Percentiles rank a stretch among this genome's conserved stretches.
These are phyloP conservation scores for Ceriagrion tenellum DNA, from an alignment of 2,888 invertebrate species.

Conservation along the genomic window DNA sequence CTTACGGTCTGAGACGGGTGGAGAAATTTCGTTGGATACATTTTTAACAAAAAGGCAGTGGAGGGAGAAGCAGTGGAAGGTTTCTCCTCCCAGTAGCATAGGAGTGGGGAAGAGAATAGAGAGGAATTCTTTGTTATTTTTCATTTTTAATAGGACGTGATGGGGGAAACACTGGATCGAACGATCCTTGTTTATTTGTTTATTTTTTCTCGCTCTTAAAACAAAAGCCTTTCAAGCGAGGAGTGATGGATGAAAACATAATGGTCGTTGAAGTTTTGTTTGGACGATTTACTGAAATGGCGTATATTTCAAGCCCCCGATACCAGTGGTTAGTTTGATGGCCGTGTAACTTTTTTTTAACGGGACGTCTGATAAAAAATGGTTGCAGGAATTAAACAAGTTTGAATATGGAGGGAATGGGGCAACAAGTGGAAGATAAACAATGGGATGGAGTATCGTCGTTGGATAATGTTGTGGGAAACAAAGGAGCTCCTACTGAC, in stretches of 20 bases:
- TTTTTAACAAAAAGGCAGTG: neutral
- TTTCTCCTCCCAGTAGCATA: neutral
- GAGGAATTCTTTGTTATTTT: neutral
- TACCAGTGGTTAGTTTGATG: neutral
- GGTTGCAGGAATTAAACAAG: neutral
- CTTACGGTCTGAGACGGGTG: neutral
- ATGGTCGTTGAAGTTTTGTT: conserved; percentile 25
- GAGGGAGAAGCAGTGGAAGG: neutral
- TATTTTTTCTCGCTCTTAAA: neutral
- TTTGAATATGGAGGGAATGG: neutral
- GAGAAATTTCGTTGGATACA: neutral
- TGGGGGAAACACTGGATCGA: neutral
- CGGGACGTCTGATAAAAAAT: neutral
- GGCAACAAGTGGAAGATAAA: conserved; percentile 25
- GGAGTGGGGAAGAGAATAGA: neutral
- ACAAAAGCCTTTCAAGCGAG: neutral
- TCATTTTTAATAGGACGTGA: neutral
- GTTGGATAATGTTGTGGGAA: neutral
- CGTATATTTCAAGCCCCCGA: conserved; percentile 16
- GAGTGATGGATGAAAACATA: conserved; percentile 30
- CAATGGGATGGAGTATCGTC: conserved; percentile 22
- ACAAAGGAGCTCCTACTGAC: neutral
- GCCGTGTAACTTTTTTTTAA: neutral
- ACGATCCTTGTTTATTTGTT: neutral
- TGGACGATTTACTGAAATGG: conserved; percentile 41